Evolutionary conservation across 1,140 invertebrate genomes (phyloP), one percentile per base, ranked within the genome.

Genomic region (Onthophagus taurus): DNA sequence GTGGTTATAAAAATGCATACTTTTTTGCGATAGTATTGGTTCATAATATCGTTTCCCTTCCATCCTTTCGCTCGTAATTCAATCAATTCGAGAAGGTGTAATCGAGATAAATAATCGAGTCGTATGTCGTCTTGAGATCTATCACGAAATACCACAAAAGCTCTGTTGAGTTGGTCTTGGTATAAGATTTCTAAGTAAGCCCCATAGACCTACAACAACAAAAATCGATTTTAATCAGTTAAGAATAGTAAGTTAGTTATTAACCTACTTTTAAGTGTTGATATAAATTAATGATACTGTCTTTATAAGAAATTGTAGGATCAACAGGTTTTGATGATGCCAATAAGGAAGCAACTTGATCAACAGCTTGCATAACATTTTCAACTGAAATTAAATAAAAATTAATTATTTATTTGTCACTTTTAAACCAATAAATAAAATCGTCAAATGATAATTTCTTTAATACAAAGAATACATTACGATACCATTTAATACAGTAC

Each of bases 51-150:
- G 49, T 76, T 79, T 42, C 77, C 76, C 57, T 81, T 78, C 88
- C 88, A 93, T 55, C 83, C 77, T 63, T 85, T 85, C 36, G 87
- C 87, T 63, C 89, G 72, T 49, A 91, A 70, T 70, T 93, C 89
- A 50, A 93, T 88, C 26, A 91, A 69, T 72, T 91, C 86, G 57
- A 93, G 73, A 49, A 93, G 72, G 67, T 87, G 80, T 60, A 89
- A 73, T 65, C 88, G 76, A 54, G 83, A 83, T 60, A 81, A 76
- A 58, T 81, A 74, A 65, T 88, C 85, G 49, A 91, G 69, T 58
- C 77, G 74, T 45, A 69, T 68, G 61, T 84, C 78, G 67, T 89
- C 82, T 66, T 87, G 81, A 54, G 83, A 86, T 58, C 83, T 85
- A 71, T 90, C 89, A 54, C 88, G 77, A 57, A 92, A 84, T 53